These are phyloP conservation scores for Zapornia atra DNA, from an alignment of 2,113 vertebrate species.

Conservation along the genomic window DNA sequence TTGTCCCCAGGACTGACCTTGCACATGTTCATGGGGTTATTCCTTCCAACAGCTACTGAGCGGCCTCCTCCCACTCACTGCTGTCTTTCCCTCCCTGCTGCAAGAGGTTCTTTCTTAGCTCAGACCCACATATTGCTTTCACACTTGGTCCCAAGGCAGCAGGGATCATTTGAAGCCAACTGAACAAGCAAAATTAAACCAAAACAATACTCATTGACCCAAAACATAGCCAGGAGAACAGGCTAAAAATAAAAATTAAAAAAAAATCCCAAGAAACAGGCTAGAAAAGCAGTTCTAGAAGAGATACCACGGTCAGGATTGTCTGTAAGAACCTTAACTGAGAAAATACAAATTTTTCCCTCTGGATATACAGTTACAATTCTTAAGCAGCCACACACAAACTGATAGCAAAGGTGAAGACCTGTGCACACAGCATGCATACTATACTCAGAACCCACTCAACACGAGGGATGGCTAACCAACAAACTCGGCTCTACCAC, in stretches of 20 bases:
- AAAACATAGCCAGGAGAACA: background rate
- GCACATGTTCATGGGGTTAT: rapidly evolving
- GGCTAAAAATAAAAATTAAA: background rate
- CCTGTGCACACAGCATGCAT: rapidly evolving
- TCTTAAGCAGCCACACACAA: background rate
- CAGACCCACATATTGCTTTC: background rate
- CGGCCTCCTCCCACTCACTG: background rate
- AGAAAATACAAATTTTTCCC: background rate
- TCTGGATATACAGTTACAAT: background rate
- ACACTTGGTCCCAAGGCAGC: background rate
- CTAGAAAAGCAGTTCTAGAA: background rate
- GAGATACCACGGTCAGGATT: background rate
- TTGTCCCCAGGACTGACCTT: background rate
- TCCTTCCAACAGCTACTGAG: background rate
- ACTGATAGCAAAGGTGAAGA: background rate
- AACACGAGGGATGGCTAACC: rapidly evolving
- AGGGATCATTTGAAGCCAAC: background rate
- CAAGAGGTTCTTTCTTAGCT: background rate
- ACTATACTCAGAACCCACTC: background rate
- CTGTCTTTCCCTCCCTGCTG: background rate
- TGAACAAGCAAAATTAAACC: background rate
- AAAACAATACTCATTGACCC: background rate
- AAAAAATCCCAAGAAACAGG: background rate
- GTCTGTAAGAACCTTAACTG: background rate
- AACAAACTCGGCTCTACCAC: background rate